Evolutionary conservation across 64 coral and sea anemone genomes (phyloP).

Genomic region (Stichodactyla mertensii): DNA sequence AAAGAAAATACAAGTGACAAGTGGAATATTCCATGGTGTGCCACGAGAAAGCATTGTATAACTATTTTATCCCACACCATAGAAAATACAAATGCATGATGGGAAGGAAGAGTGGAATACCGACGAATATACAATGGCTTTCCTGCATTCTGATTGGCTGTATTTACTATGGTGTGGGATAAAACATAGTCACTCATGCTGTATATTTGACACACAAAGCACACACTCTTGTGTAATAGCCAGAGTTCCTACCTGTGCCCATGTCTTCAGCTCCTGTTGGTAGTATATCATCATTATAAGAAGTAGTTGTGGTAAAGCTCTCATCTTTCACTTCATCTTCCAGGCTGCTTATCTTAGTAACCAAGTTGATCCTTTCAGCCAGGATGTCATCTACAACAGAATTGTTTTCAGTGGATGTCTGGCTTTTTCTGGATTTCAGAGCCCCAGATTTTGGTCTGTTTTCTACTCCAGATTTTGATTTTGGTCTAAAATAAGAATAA

Average conservation of each 20-base stretch:
- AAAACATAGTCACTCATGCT: too few relatives aligned
- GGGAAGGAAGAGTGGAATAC: too few relatives aligned
- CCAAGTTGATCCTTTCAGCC: slow-evolving; percentile 81
- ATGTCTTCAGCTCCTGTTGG: slow-evolving; percentile 86
- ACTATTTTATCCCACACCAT: too few relatives aligned
- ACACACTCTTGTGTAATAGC: too few relatives aligned
- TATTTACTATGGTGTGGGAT: too few relatives aligned
- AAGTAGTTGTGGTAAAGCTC: slow-evolving; percentile 39
- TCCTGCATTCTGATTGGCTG: too few relatives aligned
- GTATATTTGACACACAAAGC: too few relatives aligned
- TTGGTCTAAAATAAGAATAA: not conserved
- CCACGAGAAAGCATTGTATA: too few relatives aligned
- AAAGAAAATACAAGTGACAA: too few relatives aligned
- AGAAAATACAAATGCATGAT: too few relatives aligned
- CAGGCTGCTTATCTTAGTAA: slow-evolving; percentile 65
- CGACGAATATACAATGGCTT: too few relatives aligned
- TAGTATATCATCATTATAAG: slow-evolving; percentile 60
- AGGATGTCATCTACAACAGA: slow-evolving; percentile 44
- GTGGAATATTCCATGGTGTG: too few relatives aligned
- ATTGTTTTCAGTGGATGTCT: slow-evolving; percentile 29
- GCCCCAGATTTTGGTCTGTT: slow-evolving; percentile 22
- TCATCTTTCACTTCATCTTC: slow-evolving; percentile 84
- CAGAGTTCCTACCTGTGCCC: slow-evolving; percentile 50
- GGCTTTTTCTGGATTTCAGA: slow-evolving; percentile 18
- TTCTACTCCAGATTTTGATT: not conserved